Percentiles rank a stretch among this genome's conserved stretches.
phyloP scores from a whole-genome alignment of 2,797 vertebrate genomes.

The Micropoecilia bifurca region DNA sequence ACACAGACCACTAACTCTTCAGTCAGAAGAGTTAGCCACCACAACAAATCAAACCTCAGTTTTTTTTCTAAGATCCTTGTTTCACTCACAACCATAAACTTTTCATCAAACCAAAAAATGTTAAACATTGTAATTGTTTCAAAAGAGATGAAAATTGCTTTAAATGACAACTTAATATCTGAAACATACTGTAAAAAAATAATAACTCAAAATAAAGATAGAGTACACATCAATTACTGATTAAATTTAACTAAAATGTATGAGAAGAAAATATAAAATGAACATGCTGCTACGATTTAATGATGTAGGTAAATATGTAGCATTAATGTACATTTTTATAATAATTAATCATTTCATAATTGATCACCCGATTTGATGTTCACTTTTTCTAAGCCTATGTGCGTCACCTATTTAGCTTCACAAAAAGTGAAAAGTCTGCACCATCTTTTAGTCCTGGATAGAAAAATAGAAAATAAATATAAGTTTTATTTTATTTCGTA shows the following conservation, averaged over 20 bases:
- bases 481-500: too few relatives aligned
- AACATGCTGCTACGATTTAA: neutral
- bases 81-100: neutral
- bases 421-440: too few relatives aligned
- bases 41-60: conserved; percentile 43
- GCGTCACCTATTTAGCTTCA: neutral
- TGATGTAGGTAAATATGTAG: neutral
- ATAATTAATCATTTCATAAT: neutral
- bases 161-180: neutral
- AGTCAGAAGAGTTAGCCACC: conserved; percentile 27
- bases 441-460: too few relatives aligned
- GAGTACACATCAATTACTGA: neutral
- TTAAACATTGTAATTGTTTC: neutral
- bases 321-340: neutral
- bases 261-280: neutral
- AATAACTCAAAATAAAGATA: neutral
- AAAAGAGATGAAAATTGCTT: neutral
- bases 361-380: neutral
- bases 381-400: neutral
- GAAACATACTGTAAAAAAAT: neutral
- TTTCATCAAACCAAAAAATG: neutral
- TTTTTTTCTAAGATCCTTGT: neutral
- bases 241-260: neutral
- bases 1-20: conserved; percentile 48
- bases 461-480: too few relatives aligned